phyloP scores from a whole-genome alignment of 2,888 invertebrate species.

The Diadegma fenestrale region DNA sequence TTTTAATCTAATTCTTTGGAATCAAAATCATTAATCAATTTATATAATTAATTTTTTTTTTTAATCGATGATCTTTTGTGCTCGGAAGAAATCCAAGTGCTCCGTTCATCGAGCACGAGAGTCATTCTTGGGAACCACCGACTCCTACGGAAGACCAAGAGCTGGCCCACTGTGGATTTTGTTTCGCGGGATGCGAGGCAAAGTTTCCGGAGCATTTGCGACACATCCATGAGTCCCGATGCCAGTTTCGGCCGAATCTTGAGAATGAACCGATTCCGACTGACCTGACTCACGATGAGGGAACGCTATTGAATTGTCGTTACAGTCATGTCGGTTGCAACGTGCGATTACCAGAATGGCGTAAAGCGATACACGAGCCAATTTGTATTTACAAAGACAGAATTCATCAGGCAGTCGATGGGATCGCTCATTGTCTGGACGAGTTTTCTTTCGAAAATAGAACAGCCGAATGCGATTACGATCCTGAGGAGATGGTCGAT shows the following conservation, averaged over 20 bases:
- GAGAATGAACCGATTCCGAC: constrained; percentile 77
- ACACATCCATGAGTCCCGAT: constrained; percentile 73
- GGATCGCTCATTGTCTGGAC: constrained; percentile 71
- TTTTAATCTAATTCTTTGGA: too few species aligned
- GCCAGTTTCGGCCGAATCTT: constrained; percentile 79
- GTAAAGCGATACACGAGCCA: constrained; percentile 76
- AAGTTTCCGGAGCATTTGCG: constrained; percentile 70
- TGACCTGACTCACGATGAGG: constrained; percentile 71
- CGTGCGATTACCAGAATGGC: constrained; percentile 75
- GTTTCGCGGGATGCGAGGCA: constrained; percentile 77
- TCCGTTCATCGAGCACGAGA: constrained; percentile 77
- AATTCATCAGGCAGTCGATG: constrained; percentile 66
- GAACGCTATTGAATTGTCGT: constrained; percentile 74
- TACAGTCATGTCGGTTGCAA: constrained; percentile 77
- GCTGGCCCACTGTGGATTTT: constrained; percentile 75
- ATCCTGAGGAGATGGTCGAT: constrained; percentile 75
- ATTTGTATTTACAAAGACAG: constrained; percentile 77
- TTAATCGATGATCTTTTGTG: background rate
- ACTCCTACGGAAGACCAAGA: constrained; percentile 71
- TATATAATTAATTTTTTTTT: background rate
- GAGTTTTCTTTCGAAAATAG: constrained; percentile 52
- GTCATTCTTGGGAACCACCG: constrained; percentile 64
- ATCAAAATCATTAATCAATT: too few species aligned
- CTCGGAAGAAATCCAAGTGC: constrained; percentile 72
- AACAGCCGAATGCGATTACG: constrained; percentile 38